Conservation (phyloP, 2,113 vertebrate species). For the Urocynchramus pylzowi region DNA sequence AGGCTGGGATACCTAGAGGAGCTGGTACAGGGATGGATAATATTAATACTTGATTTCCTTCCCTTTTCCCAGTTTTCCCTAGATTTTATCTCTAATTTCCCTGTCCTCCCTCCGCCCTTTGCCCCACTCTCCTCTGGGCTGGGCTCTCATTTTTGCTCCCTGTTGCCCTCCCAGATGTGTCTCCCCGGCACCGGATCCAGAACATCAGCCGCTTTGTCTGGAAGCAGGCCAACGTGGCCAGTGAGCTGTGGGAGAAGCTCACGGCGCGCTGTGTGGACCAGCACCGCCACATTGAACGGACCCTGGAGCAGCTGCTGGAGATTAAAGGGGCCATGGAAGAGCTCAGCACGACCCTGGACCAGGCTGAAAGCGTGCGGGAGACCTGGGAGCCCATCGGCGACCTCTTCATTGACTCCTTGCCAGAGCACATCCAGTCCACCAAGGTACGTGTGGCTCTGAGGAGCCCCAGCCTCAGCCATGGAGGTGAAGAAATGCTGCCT, state of each 20-base stretch:
- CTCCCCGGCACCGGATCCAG: conserved; percentile 85
- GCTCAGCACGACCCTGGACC: conserved; percentile 81
- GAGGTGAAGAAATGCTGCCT: background rate
- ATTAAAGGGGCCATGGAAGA: conserved; percentile 91
- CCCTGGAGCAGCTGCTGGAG: conserved; percentile 90
- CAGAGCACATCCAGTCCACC: conserved; percentile 92
- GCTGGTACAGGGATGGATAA: background rate
- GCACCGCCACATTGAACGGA: conserved; percentile 91
- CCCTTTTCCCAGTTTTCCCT: background rate
- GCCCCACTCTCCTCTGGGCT: background rate
- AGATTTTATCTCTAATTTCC: background rate
- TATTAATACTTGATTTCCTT: background rate
- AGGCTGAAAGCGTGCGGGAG: conserved; percentile 86
- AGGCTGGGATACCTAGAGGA: background rate
- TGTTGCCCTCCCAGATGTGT: conserved; percentile 76
- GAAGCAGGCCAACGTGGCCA: conserved; percentile 95
- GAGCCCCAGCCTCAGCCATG: background rate
- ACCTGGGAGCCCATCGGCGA: conserved; percentile 97
- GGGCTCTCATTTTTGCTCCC: background rate
- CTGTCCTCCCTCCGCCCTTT: background rate
- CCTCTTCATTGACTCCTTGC: conserved; percentile 95
- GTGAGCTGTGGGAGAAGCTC: conserved; percentile 96
- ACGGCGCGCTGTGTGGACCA: conserved; percentile 91
- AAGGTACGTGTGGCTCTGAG: conserved; percentile 76
- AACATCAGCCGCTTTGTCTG: conserved; percentile 94